Conservation (phyloP, 2,797 vertebrate species). For the Eurystomus glaucurus region DNA sequence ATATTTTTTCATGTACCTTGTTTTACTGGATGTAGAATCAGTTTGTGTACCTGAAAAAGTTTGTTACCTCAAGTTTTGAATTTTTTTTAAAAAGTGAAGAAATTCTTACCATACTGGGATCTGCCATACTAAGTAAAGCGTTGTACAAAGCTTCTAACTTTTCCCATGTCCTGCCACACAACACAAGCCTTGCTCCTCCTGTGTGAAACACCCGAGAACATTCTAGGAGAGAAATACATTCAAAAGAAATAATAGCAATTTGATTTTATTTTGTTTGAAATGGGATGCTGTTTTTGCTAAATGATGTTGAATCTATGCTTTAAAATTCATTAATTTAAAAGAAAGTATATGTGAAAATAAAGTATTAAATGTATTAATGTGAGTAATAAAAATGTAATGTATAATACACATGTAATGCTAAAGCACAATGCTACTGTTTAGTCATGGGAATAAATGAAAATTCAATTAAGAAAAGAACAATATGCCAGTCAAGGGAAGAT, state of each 20-base stretch:
- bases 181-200: conserved; percentile 92
- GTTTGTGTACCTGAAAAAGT: neutral
- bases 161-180: conserved; percentile 93
- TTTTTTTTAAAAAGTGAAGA: neutral
- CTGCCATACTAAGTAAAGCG: conserved; percentile 86
- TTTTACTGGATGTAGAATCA: neutral
- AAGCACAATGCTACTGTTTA: neutral
- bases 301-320: neutral
- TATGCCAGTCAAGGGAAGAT: neutral
- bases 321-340: neutral
- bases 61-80: neutral
- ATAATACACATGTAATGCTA: neutral
- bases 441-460: neutral
- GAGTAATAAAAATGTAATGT: neutral
- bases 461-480: neutral
- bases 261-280: neutral
- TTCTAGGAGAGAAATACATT: conserved; percentile 81
- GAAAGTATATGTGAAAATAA: neutral
- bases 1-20: neutral
- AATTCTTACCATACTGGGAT: conserved; percentile 89
- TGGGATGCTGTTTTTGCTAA: neutral
- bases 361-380: neutral
- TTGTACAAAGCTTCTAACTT: conserved; percentile 92
- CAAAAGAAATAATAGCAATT: neutral
- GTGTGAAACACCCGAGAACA: conserved; percentile 92